Percentiles rank a stretch among this genome's conserved stretches.
These are phyloP conservation scores for Sarcophaga variegata DNA, from an alignment of 2,888 invertebrate species.

Conservation along the genomic window DNA sequence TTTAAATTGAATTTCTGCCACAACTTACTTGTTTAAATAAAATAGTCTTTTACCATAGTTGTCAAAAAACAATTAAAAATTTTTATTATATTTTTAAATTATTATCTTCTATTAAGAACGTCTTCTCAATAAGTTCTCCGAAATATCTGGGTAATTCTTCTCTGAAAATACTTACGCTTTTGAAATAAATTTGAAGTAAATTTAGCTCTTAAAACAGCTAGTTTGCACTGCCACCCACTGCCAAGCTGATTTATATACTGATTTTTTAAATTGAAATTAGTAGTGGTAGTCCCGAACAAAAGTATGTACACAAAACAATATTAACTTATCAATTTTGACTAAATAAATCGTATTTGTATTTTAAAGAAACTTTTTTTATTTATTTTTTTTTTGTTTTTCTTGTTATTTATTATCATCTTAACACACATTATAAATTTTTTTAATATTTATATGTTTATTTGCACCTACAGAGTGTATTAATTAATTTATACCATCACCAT, in stretches of 20 bases:
- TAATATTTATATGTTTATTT: too few relatives aligned
- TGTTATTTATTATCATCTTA: slow-evolving; percentile 23
- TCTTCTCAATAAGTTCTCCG: too few relatives aligned
- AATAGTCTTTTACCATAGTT: too few relatives aligned
- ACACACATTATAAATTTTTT: not conserved
- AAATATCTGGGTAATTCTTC: not conserved
- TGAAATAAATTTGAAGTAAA: not conserved
- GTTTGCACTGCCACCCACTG: not conserved
- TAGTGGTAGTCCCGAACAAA: not conserved
- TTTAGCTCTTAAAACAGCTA: not conserved
- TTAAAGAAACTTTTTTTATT: not conserved
- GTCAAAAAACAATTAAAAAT: too few relatives aligned
- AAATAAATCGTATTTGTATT: slow-evolving; percentile 6
- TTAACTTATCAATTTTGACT: slow-evolving; percentile 22
- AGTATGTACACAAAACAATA: not conserved
- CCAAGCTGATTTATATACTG: not conserved
- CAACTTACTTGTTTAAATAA: too few relatives aligned
- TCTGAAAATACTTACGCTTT: slow-evolving; percentile 1
- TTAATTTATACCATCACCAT: slow-evolving; percentile 3
- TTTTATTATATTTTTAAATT: too few relatives aligned
- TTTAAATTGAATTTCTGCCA: too few relatives aligned
- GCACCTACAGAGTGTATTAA: slow-evolving; percentile 6
- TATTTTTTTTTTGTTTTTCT: not conserved
- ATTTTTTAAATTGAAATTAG: not conserved
- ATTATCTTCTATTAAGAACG: too few relatives aligned